phyloP scores from a whole-genome alignment of 37 sponge, comb jelly and placozoan species.

The Corticium candelabrum region DNA sequence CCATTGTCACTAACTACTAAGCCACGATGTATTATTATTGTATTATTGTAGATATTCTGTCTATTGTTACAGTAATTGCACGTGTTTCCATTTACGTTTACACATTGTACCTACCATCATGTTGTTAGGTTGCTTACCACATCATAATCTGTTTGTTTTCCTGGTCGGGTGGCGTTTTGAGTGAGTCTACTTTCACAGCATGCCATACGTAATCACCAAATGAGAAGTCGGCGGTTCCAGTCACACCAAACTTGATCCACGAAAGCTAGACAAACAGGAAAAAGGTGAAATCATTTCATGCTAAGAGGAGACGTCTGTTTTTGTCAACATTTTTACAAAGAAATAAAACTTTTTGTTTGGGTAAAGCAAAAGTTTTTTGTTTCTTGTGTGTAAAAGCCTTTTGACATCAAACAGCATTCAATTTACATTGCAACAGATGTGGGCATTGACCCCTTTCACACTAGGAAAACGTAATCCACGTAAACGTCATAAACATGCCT shows the following conservation, averaged over 20 bases:
- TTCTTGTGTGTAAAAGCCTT: neutral
- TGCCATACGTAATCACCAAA: constrained; percentile 55
- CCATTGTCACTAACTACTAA: too few relatives aligned
- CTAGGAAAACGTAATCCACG: too few relatives aligned
- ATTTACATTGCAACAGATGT: neutral
- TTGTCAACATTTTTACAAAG: neutral
- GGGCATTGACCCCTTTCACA: neutral
- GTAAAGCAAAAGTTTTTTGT: neutral
- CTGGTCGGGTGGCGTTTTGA: constrained; percentile 46
- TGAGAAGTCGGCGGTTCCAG: constrained; percentile 72
- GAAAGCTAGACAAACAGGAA: constrained; percentile 23
- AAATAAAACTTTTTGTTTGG: neutral
- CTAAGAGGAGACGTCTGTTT: too few relatives aligned
- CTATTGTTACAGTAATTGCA: too few relatives aligned
- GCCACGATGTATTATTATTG: too few relatives aligned
- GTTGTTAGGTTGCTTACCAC: too few relatives aligned
- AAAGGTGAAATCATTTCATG: too few relatives aligned
- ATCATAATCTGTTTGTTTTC: too few relatives aligned
- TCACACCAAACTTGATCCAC: constrained; percentile 65
- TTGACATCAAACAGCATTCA: neutral
- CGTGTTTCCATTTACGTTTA: too few relatives aligned
- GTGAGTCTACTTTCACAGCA: constrained; percentile 24
- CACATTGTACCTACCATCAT: too few relatives aligned
- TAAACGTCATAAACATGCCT: too few relatives aligned
- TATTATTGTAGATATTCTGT: too few relatives aligned